These are phyloP conservation scores for Aplochiton taeniatus DNA, from an alignment of 2,797 vertebrate species.

Conservation along the genomic window DNA sequence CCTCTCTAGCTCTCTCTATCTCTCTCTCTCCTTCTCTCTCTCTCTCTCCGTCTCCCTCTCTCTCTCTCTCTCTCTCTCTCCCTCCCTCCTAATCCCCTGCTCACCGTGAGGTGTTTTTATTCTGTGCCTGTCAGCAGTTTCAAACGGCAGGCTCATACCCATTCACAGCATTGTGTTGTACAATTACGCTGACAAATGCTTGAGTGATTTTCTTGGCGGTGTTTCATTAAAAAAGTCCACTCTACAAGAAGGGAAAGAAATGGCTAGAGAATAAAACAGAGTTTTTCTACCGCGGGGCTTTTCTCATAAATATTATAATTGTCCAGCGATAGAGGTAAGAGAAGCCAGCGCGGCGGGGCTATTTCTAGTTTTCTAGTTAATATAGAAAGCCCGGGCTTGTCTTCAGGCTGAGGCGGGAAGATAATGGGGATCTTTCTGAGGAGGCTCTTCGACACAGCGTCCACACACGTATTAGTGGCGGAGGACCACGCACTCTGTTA, in stretches of 20 bases:
- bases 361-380: constrained; percentile 63
- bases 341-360: constrained; percentile 47
- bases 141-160: constrained; percentile 76
- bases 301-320: constrained; percentile 84
- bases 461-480: constrained; percentile 32
- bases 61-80: constrained; percentile 46
- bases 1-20: background rate
- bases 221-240: constrained; percentile 75
- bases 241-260: constrained; percentile 61
- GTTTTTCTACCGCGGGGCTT: constrained; percentile 64
- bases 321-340: constrained; percentile 66
- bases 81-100: constrained; percentile 68
- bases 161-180: constrained; percentile 83
- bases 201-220: constrained; percentile 79
- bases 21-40: constrained; percentile 4
- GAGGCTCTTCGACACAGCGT: constrained; percentile 66
- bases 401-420: constrained; percentile 56
- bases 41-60: constrained; percentile 43
- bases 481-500: constrained; percentile 37
- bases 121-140: constrained; percentile 76
- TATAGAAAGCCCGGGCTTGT: constrained; percentile 54
- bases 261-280: constrained; percentile 69
- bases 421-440: constrained; percentile 67
- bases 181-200: constrained; percentile 84
- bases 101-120: constrained; percentile 70